Evolutionary conservation across 1,140 invertebrate species (phyloP).

Genomic region (Coenobita brevimanus): DNA sequence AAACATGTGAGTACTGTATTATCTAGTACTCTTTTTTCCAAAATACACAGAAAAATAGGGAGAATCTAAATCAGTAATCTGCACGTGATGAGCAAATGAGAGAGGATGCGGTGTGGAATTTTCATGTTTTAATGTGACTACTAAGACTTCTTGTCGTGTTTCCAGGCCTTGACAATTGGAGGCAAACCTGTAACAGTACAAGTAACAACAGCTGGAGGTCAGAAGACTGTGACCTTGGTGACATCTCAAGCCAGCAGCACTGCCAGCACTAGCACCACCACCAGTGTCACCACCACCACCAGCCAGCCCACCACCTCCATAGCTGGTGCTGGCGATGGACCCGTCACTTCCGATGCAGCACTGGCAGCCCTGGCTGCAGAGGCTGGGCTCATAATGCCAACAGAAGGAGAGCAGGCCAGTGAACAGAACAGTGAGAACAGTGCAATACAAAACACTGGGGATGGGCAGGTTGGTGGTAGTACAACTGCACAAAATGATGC

Average conservation of each 20-base stretch:
- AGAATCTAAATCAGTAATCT: no score
- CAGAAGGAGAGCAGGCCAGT: constrained; percentile 62
- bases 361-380: constrained; percentile 80
- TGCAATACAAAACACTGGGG: constrained; percentile 51
- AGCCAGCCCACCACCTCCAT: constrained; percentile 71
- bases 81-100: no score
- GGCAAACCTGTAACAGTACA: constrained; percentile 82
- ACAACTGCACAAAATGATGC: not conserved
- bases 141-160: no score
- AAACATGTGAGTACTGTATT: no score
- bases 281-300: constrained; percentile 28
- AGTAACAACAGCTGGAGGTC: constrained; percentile 76
- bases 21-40: no score
- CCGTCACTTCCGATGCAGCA: constrained; percentile 80
- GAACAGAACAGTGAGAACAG: constrained; percentile 52
- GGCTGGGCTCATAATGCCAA: constrained; percentile 79
- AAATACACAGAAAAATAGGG: no score
- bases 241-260: constrained; percentile 62
- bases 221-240: constrained; percentile 76
- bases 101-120: no score
- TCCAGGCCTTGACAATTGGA: constrained; percentile 79
- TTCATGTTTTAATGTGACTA: no score
- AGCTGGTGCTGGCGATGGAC: constrained; percentile 77
- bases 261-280: constrained; percentile 44
- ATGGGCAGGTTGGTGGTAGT: constrained; percentile 1